These are phyloP conservation scores for Leucoraja ocellata DNA, from an alignment of 2,797 vertebrate species.

Conservation along the genomic window DNA sequence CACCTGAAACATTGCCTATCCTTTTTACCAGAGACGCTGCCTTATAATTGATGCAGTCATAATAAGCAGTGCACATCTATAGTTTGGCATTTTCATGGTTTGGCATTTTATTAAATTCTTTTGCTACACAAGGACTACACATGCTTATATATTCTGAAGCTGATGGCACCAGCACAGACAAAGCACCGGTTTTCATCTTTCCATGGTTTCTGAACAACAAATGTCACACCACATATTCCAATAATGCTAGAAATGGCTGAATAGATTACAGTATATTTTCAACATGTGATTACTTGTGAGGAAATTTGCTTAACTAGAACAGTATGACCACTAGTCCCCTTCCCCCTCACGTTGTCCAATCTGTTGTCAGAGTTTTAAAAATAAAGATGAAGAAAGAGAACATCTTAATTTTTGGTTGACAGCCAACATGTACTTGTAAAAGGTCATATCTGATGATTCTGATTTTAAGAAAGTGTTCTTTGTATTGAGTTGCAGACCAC, in stretches of 20 bases:
- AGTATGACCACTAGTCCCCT: not conserved
- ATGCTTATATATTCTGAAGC: constrained; percentile 25
- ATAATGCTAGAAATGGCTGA: not conserved
- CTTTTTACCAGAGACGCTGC: no score
- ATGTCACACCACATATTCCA: not conserved
- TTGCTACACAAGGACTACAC: constrained; percentile 14
- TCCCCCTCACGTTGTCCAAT: no score
- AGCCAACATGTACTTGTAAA: no score
- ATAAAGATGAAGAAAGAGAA: no score
- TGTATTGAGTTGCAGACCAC: no score
- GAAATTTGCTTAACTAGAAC: not conserved
- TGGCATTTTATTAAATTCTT: constrained; percentile 19
- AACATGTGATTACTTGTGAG: not conserved
- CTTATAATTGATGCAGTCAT: no score
- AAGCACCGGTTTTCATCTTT: not conserved
- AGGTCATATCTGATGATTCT: no score
- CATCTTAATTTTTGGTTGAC: no score
- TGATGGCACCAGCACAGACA: constrained; percentile 4
- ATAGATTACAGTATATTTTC: not conserved
- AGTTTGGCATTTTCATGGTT: not conserved
- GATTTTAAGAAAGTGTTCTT: no score
- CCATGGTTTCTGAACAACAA: constrained; percentile 31
- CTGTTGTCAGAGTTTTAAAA: no score
- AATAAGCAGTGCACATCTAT: not conserved
- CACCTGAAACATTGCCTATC: no score